Evolutionary conservation across 1,140 invertebrate genomes (phyloP), one percentile per base, ranked within the genome.

Genomic region (Drosophila bocki): DNA sequence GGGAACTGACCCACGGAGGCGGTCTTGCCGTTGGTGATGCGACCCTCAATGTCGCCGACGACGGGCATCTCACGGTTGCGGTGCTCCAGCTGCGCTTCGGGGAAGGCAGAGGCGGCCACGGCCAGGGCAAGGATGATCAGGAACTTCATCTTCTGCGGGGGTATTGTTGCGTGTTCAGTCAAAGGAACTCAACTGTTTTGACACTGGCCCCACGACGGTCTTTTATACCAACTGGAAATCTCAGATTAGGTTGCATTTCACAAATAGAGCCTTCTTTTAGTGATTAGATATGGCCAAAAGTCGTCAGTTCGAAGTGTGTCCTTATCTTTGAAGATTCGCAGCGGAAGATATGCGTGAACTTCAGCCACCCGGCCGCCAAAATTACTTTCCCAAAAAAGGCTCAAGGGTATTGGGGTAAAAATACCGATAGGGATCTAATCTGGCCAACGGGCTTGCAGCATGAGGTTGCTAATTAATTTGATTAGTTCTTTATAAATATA

Each of bases 1-100:
- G 93, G 92, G 75, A 93, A 93, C 78, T 93, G 91, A n/a, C 83
- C 82, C 7, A 39, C 64, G 9, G 61, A 0, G 37, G 93, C 93
- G 17, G 29, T 15, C 1, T 32, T 37, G 17, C 93, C 93, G 54
- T 80, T 65, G 64, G 92, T 91, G 62, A 93, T 93, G 67, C 93
- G 90, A 58, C 91, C 82, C 53, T 82, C 82, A 53, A 75, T 83
- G 48, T 15, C 32, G 13, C 53, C 76, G 19, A 61, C 26, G 3
- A 91, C 86, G 45, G 91, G 83, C 75, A 91, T 75, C 35, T 63
- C 78, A 15, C 74, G 60, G 45, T 7, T 62, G 44, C 79, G 84
- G 22, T 45, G 59, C 0, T 57, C 12, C 64, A 90, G 60, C 64
- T 86, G 54, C 12, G 39, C 7, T 44, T 84, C 65, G 47, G 81